Evolutionary conservation across 2,888 invertebrate species (phyloP).

Genomic region (Hypomecis punctinalis): DNA sequence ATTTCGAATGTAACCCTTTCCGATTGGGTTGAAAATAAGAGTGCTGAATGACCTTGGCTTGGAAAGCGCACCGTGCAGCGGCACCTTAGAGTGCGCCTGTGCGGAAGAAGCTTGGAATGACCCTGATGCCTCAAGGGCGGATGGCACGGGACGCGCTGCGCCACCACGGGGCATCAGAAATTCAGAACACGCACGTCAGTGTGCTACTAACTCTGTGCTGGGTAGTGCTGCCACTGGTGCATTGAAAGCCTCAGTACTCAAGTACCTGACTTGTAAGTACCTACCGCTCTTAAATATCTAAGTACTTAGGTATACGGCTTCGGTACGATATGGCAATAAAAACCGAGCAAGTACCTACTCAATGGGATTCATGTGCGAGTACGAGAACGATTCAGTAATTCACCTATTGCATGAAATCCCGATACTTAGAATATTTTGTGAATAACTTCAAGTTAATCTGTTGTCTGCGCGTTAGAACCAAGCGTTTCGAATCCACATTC

Average conservation of each 20-base stretch:
- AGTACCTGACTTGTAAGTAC: slow-evolving; percentile 2
- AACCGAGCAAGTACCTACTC: neutral
- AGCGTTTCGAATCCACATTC: no score
- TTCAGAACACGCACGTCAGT: slow-evolving; percentile 9
- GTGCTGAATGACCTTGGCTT: neutral
- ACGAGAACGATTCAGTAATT: neutral
- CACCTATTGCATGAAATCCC: no score
- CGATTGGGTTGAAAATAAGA: no score
- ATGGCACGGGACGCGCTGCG: slow-evolving; percentile 13
- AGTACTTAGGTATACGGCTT: no score
- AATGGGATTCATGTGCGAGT: neutral
- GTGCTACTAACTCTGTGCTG: slow-evolving; percentile 17
- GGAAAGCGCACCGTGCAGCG: slow-evolving; percentile 1
- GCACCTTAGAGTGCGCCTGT: slow-evolving; percentile 12
- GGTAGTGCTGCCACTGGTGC: neutral
- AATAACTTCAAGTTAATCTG: no score
- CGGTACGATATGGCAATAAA: neutral
- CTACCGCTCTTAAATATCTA: neutral
- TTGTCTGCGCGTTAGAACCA: no score
- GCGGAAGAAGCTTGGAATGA: slow-evolving; percentile 6
- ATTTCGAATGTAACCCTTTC: no score
- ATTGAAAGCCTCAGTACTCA: neutral
- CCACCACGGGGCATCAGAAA: slow-evolving; percentile 1
- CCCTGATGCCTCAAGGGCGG: slow-evolving; percentile 2
- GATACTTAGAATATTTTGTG: no score